Evolutionary conservation across 1,140 invertebrate genomes (phyloP).

Genomic region (Portunus trituberculatus): DNA sequence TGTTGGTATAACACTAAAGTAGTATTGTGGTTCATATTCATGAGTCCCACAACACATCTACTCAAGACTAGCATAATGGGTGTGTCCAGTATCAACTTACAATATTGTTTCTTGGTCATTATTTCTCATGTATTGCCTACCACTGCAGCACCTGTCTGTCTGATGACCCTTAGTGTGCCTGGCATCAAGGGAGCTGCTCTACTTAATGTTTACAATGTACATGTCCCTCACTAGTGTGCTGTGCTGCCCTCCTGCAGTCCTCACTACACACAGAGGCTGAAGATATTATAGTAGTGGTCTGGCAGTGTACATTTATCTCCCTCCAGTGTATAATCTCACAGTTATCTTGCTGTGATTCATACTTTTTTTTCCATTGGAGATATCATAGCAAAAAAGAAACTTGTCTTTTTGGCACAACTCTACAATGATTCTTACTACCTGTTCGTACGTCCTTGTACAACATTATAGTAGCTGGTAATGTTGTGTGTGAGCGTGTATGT

Average conservation of each 20-base stretch:
- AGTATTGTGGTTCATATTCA: too few relatives aligned
- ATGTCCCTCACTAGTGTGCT: background rate
- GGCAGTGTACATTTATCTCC: background rate
- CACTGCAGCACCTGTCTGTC: too few relatives aligned
- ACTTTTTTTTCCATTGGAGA: background rate
- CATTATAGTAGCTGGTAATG: background rate
- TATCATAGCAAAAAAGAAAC: background rate
- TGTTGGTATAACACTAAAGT: too few relatives aligned
- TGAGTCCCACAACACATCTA: too few relatives aligned
- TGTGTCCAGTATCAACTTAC: too few relatives aligned
- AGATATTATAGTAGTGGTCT: background rate
- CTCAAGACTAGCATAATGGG: too few relatives aligned
- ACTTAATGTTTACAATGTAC: background rate
- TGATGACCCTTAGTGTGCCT: too few relatives aligned
- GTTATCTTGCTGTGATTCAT: background rate
- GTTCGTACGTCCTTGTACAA: background rate
- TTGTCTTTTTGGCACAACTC: background rate
- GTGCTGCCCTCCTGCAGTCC: background rate
- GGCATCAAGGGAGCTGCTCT: background rate
- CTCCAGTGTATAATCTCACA: background rate
- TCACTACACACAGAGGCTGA: background rate
- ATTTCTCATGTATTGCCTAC: too few relatives aligned
- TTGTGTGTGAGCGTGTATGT: background rate
- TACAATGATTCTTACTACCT: background rate
- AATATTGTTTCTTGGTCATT: too few relatives aligned